These are phyloP conservation scores for Cantharis flavilabris DNA, from an alignment of 2,888 invertebrate genomes.

Conservation along the genomic window DNA sequence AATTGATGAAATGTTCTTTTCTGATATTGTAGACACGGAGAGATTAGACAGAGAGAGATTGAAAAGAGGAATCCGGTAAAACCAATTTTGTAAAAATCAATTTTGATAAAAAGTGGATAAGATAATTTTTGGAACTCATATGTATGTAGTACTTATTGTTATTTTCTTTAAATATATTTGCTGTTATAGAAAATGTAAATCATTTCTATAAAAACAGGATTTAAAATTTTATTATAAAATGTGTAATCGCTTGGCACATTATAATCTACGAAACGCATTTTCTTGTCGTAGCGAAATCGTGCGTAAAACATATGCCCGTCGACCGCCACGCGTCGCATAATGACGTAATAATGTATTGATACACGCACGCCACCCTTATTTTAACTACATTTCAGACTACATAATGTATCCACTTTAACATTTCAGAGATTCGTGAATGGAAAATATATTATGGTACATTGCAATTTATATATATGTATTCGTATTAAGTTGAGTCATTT, in stretches of 20 bases:
- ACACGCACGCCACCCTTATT: constrained; percentile 45
- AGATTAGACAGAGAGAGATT: too few relatives aligned
- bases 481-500: not conserved
- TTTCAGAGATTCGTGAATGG: not conserved
- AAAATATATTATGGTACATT: not conserved
- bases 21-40: too few relatives aligned
- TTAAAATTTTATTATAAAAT: not conserved
- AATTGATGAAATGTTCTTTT: too few relatives aligned
- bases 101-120: too few relatives aligned
- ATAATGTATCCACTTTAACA: constrained; percentile 2
- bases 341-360: constrained; percentile 57
- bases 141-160: too few relatives aligned
- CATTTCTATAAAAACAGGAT: not conserved
- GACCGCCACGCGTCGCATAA: constrained; percentile 54
- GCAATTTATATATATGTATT: not conserved
- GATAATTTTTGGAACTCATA: too few relatives aligned
- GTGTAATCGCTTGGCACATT: not conserved
- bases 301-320: constrained; percentile 56
- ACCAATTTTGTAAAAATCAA: too few relatives aligned
- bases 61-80: too few relatives aligned
- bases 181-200: not conserved
- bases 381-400: constrained; percentile 31
- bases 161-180: not conserved
- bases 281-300: constrained; percentile 51
- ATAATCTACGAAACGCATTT: constrained; percentile 10